phyloP scores from a whole-genome alignment of 2,797 vertebrate species.

The Enteromius fasciolatus region DNA sequence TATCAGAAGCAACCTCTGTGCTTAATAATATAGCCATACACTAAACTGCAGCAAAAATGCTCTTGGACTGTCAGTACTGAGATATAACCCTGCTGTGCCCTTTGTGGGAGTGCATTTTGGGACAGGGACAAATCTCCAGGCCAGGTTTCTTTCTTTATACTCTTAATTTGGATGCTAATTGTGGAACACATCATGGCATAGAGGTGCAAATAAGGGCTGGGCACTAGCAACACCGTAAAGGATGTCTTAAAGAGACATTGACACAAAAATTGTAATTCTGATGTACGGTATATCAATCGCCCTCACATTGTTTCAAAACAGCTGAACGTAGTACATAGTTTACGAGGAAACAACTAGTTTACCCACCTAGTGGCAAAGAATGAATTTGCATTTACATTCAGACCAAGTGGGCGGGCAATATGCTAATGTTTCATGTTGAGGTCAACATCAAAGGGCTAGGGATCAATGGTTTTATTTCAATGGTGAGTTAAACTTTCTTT shows the following conservation, averaged over 20 bases:
- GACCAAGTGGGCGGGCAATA: too few species aligned
- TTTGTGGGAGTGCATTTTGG: conserved; percentile 56
- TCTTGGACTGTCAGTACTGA: conserved; percentile 24
- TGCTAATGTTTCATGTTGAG: too few species aligned
- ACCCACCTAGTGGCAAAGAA: too few species aligned
- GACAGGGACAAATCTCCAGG: conserved; percentile 55
- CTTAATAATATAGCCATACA: conserved; percentile 22
- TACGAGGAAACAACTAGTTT: too few species aligned
- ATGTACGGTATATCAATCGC: background rate
- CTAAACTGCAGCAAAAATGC: conserved; percentile 39
- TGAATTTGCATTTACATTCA: too few species aligned
- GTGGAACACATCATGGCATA: conserved; percentile 61
- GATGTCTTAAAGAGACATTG: background rate
- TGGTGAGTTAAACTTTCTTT: too few species aligned
- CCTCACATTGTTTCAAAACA: background rate
- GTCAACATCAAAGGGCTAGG: too few species aligned
- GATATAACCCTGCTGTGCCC: conserved; percentile 39
- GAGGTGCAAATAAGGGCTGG: conserved; percentile 63
- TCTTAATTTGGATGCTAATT: conserved; percentile 57
- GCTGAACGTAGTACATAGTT: background rate
- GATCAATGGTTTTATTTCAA: too few species aligned
- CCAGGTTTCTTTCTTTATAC: conserved; percentile 55
- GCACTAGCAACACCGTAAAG: background rate
- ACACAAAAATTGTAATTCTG: background rate
- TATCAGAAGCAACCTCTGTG: conserved; percentile 32